These are phyloP conservation scores for Ceuthmochares aereus DNA, from an alignment of 2,113 vertebrate genomes.

Conservation along the genomic window DNA sequence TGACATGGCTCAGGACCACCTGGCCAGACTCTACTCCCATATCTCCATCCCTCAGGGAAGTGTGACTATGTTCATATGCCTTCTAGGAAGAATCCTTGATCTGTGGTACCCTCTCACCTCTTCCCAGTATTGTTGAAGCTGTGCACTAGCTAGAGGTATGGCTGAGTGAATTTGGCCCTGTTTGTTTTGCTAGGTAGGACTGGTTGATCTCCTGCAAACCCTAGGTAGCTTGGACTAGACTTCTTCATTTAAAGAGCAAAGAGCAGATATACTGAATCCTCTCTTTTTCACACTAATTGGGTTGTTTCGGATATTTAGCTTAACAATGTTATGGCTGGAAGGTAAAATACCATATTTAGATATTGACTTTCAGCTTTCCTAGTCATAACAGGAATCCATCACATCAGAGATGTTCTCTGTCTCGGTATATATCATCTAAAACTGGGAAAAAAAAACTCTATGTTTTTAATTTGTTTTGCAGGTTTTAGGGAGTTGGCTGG, in stretches of 20 bases:
- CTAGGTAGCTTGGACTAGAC: neutral
- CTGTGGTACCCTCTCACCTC: no score
- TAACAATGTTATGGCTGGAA: neutral
- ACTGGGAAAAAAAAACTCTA: neutral
- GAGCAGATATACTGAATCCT: neutral
- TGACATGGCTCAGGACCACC: neutral
- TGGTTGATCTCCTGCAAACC: neutral
- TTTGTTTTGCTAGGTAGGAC: neutral
- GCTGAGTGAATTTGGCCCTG: neutral
- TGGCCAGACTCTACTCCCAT: neutral
- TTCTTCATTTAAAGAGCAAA: neutral
- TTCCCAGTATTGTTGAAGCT: neutral
- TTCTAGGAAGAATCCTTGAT: neutral
- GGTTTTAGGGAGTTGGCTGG: neutral
- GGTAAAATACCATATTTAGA: neutral
- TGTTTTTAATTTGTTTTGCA: neutral
- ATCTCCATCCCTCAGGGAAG: neutral
- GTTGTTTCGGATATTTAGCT: neutral
- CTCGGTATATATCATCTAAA: neutral
- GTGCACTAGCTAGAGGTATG: neutral
- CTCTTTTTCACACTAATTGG: neutral
- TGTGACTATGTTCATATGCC: neutral
- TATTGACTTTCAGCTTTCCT: neutral
- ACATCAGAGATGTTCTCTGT: neutral
- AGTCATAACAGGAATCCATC: neutral